These are phyloP conservation scores for Sebastes minor DNA, from an alignment of 2,797 vertebrate genomes.

Conservation along the genomic window DNA sequence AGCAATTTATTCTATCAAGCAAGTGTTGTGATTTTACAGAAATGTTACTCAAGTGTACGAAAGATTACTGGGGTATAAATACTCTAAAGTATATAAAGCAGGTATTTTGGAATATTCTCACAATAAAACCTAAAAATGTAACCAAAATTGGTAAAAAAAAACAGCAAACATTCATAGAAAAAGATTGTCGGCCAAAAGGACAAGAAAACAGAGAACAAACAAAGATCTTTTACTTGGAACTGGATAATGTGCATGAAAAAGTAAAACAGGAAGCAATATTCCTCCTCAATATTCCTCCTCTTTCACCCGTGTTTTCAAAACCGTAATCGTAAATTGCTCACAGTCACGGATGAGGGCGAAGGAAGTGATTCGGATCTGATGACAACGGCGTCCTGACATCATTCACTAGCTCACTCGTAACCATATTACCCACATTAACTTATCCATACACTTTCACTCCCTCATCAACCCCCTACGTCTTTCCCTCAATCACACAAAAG, in stretches of 20 bases:
- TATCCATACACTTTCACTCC: background rate
- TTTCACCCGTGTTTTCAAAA: background rate
- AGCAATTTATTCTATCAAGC: background rate
- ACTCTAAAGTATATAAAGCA: background rate
- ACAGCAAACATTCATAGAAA: background rate
- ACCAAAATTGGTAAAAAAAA: background rate
- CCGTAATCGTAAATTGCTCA: background rate
- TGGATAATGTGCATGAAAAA: background rate
- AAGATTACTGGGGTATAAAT: background rate
- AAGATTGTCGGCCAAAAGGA: background rate
- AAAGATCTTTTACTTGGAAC: background rate
- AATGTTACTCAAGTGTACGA: background rate
- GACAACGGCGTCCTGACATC: background rate
- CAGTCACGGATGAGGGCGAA: background rate
- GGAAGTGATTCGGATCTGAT: slow-evolving; percentile 7
- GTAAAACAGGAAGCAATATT: background rate
- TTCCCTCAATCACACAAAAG: slow-evolving; percentile 11
- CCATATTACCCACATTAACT: background rate
- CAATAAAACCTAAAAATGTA: background rate
- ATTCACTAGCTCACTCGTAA: background rate
- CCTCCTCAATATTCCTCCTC: too few species aligned
- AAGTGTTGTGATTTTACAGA: background rate
- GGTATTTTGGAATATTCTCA: too few species aligned
- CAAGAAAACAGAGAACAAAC: background rate
- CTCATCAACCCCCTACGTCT: slow-evolving; percentile 13